phyloP scores from a whole-genome alignment of 1,140 invertebrate genomes.

The Vollenhovia emeryi region DNA sequence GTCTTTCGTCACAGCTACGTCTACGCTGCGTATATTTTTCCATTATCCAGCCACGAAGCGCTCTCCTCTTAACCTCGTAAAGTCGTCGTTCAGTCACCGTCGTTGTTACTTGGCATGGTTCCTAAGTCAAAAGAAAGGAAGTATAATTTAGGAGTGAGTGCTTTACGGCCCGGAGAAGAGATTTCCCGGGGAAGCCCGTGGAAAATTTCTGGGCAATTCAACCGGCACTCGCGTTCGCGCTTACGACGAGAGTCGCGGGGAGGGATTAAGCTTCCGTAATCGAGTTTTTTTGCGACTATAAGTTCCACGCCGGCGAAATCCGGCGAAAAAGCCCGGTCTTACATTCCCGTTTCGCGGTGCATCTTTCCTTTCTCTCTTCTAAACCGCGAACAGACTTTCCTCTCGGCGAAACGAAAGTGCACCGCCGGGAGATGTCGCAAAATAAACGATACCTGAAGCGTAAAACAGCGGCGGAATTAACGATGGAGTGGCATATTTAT shows the following conservation, averaged over 20 bases:
- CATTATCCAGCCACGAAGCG: not conserved
- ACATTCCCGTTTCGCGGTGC: not conserved
- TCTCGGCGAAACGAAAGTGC: conserved; percentile 19
- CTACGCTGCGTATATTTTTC: not conserved
- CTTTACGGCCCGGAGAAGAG: conserved; percentile 13
- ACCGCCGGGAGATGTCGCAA: conserved; percentile 23
- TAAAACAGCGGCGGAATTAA: not conserved
- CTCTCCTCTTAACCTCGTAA: not conserved
- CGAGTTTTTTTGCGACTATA: conserved; percentile 43
- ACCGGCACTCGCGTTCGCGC: not conserved
- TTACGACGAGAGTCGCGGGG: conserved; percentile 5
- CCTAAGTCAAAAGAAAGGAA: conserved; percentile 24
- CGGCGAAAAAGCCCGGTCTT: conserved; percentile 15
- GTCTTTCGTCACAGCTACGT: not conserved
- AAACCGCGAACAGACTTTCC: conserved; percentile 36
- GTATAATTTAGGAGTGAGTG: conserved; percentile 39
- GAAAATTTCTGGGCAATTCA: conserved; percentile 45
- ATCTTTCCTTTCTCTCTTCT: not conserved
- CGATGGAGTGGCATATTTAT: not conserved
- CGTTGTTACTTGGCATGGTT: conserved; percentile 34
- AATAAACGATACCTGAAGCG: conserved; percentile 28
- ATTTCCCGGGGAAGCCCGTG: conserved; percentile 16
- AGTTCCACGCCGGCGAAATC: conserved; percentile 22
- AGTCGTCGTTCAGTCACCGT: conserved; percentile 20
- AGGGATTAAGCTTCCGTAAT: conserved; percentile 44